phyloP scores from a whole-genome alignment of 2,113 vertebrate genomes.

The Scortum barcoo region DNA sequence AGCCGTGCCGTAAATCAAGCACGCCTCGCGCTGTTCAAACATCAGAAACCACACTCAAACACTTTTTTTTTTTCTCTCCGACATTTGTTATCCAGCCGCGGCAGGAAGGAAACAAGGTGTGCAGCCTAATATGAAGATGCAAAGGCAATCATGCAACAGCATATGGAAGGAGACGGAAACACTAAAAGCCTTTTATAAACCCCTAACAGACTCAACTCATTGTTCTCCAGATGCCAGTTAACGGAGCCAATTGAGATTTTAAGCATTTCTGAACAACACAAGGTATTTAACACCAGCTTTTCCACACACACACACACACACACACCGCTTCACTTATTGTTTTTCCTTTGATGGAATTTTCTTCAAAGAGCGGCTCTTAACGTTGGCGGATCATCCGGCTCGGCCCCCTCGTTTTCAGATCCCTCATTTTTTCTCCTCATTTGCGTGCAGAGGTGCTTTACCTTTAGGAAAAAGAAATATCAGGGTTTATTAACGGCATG shows the following conservation, averaged over 20 bases:
- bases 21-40: slow-evolving; percentile 35
- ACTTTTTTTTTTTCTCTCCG: slow-evolving; percentile 16
- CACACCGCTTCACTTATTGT: slow-evolving; percentile 73
- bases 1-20: slow-evolving; percentile 27
- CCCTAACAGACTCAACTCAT: slow-evolving; percentile 71
- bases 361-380: slow-evolving; percentile 79
- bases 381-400: slow-evolving; percentile 74
- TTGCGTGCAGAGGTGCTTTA: slow-evolving; percentile 72
- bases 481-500: slow-evolving; percentile 74
- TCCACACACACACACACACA: slow-evolving; percentile 12
- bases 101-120: slow-evolving; percentile 68
- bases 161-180: slow-evolving; percentile 67
- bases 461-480: slow-evolving; percentile 79
- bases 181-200: slow-evolving; percentile 73
- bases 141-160: slow-evolving; percentile 63
- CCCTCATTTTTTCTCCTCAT: slow-evolving; percentile 54
- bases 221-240: slow-evolving; percentile 81
- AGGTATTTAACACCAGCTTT: slow-evolving; percentile 74
- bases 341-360: slow-evolving; percentile 80
- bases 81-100: slow-evolving; percentile 1
- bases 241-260: slow-evolving; percentile 78
- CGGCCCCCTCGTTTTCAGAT: slow-evolving; percentile 74
- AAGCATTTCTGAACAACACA: slow-evolving; percentile 75
- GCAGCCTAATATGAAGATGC: slow-evolving; percentile 58
- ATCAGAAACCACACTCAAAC: slow-evolving; percentile 46